Evolutionary conservation across 1,140 invertebrate genomes (phyloP).

Genomic region (Calephelis virginiensis): DNA sequence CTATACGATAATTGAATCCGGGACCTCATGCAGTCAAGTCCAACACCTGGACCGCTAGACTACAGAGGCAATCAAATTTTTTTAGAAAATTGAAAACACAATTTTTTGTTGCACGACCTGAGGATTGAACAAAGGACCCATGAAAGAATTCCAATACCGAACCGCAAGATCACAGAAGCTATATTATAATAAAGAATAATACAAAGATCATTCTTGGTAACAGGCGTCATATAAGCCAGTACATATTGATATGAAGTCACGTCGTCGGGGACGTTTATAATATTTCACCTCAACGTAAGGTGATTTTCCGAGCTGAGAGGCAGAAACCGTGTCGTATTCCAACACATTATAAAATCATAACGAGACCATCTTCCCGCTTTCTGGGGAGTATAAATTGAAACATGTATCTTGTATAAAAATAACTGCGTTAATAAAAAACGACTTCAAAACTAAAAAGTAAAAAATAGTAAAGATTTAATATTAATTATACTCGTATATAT

Average conservation of each 20-base stretch:
- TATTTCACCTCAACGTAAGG: not conserved
- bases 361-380: constrained; percentile 4
- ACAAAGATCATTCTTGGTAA: not conserved
- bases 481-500: too few species aligned
- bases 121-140: too few species aligned
- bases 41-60: too few species aligned
- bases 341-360: constrained; percentile 8
- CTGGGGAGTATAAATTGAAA: constrained; percentile 9
- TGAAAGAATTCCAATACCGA: not conserved
- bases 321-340: constrained; percentile 7
- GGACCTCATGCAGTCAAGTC: too few species aligned
- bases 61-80: too few species aligned
- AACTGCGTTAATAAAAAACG: too few species aligned
- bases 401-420: too few species aligned
- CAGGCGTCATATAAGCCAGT: not conserved
- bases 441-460: too few species aligned
- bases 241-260: constrained; percentile 12
- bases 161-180: not conserved
- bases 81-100: too few species aligned
- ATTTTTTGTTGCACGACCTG: too few species aligned
- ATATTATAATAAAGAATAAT: not conserved
- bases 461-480: too few species aligned
- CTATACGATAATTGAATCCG: too few species aligned
- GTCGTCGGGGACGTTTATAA: not conserved
- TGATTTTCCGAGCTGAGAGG: constrained; percentile 3